Conservation (phyloP, 2,113 vertebrate genomes). For the Columbina picui region DNA sequence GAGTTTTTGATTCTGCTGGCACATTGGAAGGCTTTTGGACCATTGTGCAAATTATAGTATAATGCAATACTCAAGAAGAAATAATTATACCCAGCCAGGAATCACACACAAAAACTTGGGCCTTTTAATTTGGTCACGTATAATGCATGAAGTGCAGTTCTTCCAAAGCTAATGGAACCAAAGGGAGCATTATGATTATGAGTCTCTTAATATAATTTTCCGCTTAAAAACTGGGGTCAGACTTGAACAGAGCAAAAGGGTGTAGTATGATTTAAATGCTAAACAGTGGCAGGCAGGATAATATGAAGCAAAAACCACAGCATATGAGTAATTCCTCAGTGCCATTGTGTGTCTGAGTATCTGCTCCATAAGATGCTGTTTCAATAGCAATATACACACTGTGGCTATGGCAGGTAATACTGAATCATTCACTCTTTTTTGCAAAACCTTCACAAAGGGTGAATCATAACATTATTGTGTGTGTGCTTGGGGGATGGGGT, state of each 20-base stretch:
- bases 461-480: neutral
- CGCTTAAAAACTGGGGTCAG: slow-evolving; percentile 19
- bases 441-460: neutral
- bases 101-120: neutral
- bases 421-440: neutral
- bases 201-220: slow-evolving; percentile 24
- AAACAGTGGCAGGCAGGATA: neutral
- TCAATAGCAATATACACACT: neutral
- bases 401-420: neutral
- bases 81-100: slow-evolving; percentile 42
- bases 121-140: slow-evolving; percentile 33
- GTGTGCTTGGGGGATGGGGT: neutral
- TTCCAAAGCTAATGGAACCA: slow-evolving; percentile 41
- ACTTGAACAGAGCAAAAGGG: neutral
- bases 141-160: neutral
- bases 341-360: neutral
- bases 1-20: slow-evolving; percentile 21
- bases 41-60: slow-evolving; percentile 39
- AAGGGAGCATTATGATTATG: slow-evolving; percentile 16
- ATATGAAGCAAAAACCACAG: neutral
- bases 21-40: slow-evolving; percentile 21
- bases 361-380: neutral
- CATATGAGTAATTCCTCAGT: neutral
- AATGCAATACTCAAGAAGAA: slow-evolving; percentile 24
- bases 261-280: neutral